Evolutionary conservation across 2,113 vertebrate species (phyloP), one percentile per base, ranked within the genome.

Genomic region (Datnioides undecimradiatus): DNA sequence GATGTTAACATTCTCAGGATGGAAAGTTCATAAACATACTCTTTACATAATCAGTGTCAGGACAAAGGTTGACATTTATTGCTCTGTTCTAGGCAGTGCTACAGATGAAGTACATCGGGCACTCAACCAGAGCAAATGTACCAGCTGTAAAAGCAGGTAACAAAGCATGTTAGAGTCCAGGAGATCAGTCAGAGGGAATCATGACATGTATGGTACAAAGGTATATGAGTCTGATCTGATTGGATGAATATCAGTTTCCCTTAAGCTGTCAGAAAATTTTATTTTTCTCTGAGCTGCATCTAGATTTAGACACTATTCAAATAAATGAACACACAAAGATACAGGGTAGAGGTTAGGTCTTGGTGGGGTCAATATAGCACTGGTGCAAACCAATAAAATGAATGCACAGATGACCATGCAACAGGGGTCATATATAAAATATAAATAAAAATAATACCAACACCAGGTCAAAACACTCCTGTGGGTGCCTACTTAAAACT

Each of bases 31-130:
- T 55, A 21, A 45, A 34, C 27, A 38, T 19, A 19, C 5, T 38
- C 4, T 69, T 73, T 51, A 31, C 52, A 43, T 64, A 64, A 66
- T 40, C 68, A 60, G 19, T 11, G 31, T n/a, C 12, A 13, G 64
- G 69, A 69, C 80, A 76, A 81, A 86, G 80, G 80, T 86, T 25
- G 41, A 21, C 2, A 1, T 74, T 78, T 77, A 70, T 27, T 23
- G 68, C 60, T 66, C 31, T 7, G 41, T 57, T 54, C 16, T 5
- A 3, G 0, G 12, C 1, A 14, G 41, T 1, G 2, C 5, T 1
- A 0, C n/a, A 23, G 14, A 23, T 46, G 8, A 66, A 70, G 48
- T 27, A 74, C 71, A 43, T 8, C 23, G 51, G 34, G 43, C 68
- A 11, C 38, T 25, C 23, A 40, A 55, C 6, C 46, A 55, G 33